phyloP scores from a whole-genome alignment of 2,797 vertebrate species.

The Scolopax rusticola region DNA sequence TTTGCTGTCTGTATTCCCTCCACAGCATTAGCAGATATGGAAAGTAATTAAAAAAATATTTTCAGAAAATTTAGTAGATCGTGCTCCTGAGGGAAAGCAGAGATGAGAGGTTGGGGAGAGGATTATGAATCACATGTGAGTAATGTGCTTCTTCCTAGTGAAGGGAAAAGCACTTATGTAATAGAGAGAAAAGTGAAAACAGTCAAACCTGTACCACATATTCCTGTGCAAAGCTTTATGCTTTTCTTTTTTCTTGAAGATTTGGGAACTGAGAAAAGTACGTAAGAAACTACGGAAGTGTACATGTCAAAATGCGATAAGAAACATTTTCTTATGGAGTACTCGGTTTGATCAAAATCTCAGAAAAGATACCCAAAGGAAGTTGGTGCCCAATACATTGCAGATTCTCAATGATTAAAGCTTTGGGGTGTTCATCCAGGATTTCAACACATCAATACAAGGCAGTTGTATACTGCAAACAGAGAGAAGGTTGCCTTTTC shows the following conservation, averaged over 20 bases:
- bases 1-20: not conserved
- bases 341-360: not conserved
- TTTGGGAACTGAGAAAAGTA: not conserved
- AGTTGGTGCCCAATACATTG: not conserved
- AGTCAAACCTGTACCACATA: constrained; percentile 5
- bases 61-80: constrained; percentile 29
- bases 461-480: not conserved
- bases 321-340: not conserved
- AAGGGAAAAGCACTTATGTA: constrained; percentile 31
- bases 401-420: not conserved
- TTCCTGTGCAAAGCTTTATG: not conserved
- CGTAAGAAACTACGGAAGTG: not conserved
- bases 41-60: constrained; percentile 25
- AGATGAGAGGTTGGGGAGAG: not conserved
- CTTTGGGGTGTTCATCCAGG: not conserved
- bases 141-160: constrained; percentile 25
- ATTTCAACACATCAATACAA: not conserved
- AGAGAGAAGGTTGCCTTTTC: not conserved
- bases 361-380: not conserved
- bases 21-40: not conserved
- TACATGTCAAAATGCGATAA: fast-evolving
- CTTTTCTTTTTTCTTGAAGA: not conserved
- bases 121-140: constrained; percentile 53
- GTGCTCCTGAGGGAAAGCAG: not conserved
- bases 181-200: not conserved